A percentile compares a stretch with the other conserved stretches of the same genome.
Conservation (phyloP, 2,888 invertebrate species). For the Megastigmus dorsalis region DNA sequence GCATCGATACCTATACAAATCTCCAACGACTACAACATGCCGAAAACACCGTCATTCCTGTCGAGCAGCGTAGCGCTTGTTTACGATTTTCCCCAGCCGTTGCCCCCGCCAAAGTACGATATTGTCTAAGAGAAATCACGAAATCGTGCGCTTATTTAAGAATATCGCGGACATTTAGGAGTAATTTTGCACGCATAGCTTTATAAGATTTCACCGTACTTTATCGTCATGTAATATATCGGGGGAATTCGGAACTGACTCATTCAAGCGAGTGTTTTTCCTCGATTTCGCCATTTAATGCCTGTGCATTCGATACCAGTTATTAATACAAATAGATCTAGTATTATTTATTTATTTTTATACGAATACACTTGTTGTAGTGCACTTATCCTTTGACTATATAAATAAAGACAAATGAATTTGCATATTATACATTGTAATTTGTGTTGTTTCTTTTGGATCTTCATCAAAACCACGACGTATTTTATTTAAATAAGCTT, state of each 20-base stretch:
- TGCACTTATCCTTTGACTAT: constrained; percentile 30
- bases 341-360: constrained; percentile 47
- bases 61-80: constrained; percentile 27
- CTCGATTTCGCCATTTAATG: background rate
- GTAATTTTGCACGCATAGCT: background rate
- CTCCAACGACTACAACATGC: constrained; percentile 57
- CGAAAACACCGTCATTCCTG: constrained; percentile 69
- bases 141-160: background rate
- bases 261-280: constrained; percentile 27
- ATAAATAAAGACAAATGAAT: constrained; percentile 39
- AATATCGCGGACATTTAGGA: background rate
- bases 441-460: background rate
- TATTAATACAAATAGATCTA: background rate
- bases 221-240: too few relatives aligned
- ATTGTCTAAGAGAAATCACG: constrained; percentile 27
- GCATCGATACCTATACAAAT: background rate
- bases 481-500: too few relatives aligned
- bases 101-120: constrained; percentile 43
- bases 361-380: constrained; percentile 17
- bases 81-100: constrained; percentile 29
- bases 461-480: background rate
- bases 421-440: background rate
- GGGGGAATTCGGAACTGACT: constrained; percentile 45
- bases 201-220: too few relatives aligned
- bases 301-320: constrained; percentile 10